Base-by-base conservation (phyloP, 1,140 invertebrate species). In the Acromyrmex heyeri region DNA sequence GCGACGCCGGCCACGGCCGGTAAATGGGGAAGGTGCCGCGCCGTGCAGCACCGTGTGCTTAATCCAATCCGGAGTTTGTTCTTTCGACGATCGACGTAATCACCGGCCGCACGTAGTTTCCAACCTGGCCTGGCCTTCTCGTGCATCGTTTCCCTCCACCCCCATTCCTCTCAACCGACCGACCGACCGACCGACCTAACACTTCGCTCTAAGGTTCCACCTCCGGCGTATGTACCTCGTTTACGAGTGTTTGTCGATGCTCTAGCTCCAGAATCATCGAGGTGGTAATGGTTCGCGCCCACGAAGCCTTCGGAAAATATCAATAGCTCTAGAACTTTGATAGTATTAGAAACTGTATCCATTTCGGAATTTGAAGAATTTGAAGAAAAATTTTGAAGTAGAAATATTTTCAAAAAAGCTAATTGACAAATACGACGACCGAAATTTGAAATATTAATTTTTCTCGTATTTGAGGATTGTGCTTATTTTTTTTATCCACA, bases 41-140 rank as follows among this genome's bases (percentile, higher is more conserved):
- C 44, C 79, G 79, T 83, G 90, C 86, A 90, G 89, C 88, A 67
- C 77, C 79, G 87, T 87, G 91, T 91, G 91, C 92, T 94, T 94
- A 94, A 94, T 94, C 92, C 93, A 93, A 94, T 94, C 91, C 89
- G 48, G 91, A 94, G 93, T 94, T 94, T 92, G 93, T 94, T 94
- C 93, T 94, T 93, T 94, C 91, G 90, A 90, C 92, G 92, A 94
- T 93, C 91, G 93, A 94, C 91, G 93, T 94, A 94, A 94, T 94
- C 91, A 93, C 92, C 90, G 88, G 91, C 89, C 90, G 87, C 91
- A 87, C 91, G 88, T 91, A 93, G 92, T 93, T 92, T 91, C 89
- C 89, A 90, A 90, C 90, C 86, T 87, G 82, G 75, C 73, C 86
- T 81, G 65, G 85, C 83, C 79, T 82, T 81, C 76, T 82, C 86